Evolutionary conservation across 2,888 invertebrate species (phyloP), one percentile per base, ranked within the genome.

Genomic region (Sabatieria punctata): DNA sequence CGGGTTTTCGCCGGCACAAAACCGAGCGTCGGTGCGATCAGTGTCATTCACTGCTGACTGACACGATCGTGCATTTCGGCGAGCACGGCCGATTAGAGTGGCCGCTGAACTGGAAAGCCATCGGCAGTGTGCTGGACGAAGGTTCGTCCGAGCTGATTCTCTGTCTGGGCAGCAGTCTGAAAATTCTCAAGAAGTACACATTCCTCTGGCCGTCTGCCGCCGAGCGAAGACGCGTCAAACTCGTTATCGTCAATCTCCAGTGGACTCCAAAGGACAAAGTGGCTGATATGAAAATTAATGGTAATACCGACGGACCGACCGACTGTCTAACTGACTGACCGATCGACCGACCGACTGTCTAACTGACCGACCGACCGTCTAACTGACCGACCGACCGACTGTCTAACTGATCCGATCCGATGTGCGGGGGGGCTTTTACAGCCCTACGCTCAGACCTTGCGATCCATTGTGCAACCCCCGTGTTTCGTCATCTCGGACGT

Each of bases 21-120:
- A 88, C 88, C 24, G 82, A 82, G 48, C 76, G 93, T 51, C 73
- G 77, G 54, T 93, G 91, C 70, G 82, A 80, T 67, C 71, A 73
- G 30, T 93, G 93, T 71, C 25, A 78, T 57, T 78, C 71, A 51
- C 64, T 67, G 0, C 67, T 86, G 52, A 74, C 75, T 56, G 93
- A 93, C 71, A 83, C 89, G 25, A 91, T 93, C 62, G 89, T 95
- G 46, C 91, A 93, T 72, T 93, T 91, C 70, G 93, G 93, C 1
- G 93, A 95, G 70, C 77, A 85, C 43, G 88, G 89, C 1, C 79
- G 78, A 61, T 71, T 86, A 38, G 78, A 79, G 54, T 82, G 82
- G 77, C 91, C 91, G 40, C 76, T 91, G 59, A 88, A 89, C 71
- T 93, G 91, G 91, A 76, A 79, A 37, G 85, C 84, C 88, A 39